phyloP scores from a whole-genome alignment of 1,140 invertebrate genomes.

The Tetramorium parvispinum region DNA sequence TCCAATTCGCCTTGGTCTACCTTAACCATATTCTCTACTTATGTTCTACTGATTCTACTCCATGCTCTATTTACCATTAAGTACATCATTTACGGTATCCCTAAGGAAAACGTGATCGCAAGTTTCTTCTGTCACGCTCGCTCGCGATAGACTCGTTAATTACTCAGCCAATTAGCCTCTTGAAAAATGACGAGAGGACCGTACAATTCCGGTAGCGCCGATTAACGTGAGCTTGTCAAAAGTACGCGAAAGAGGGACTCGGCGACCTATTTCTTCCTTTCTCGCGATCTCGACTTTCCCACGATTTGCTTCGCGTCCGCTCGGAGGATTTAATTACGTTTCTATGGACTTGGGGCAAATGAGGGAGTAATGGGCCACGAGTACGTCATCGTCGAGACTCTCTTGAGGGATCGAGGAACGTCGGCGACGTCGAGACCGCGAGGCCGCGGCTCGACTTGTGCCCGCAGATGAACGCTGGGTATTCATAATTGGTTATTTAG shows the following conservation, averaged over 20 bases:
- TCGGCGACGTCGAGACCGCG: conserved; percentile 44
- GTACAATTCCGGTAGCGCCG: conserved; percentile 58
- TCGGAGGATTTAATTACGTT: conserved; percentile 80
- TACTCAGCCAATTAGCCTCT: conserved; percentile 66
- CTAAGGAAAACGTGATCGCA: conserved; percentile 5
- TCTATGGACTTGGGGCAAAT: conserved; percentile 76
- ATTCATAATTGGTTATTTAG: conserved; percentile 83
- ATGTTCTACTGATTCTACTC: background rate
- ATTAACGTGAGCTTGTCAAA: conserved; percentile 73
- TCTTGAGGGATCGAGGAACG: conserved; percentile 32
- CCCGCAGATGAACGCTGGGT: conserved; percentile 68
- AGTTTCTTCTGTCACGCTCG: background rate
- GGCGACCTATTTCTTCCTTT: conserved; percentile 7
- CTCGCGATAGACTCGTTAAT: conserved; percentile 41
- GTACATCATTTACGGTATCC: background rate
- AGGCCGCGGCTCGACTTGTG: conserved; percentile 34
- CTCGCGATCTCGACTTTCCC: conserved; percentile 63
- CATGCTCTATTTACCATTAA: background rate
- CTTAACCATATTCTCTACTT: background rate
- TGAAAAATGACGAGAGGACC: conserved; percentile 64
- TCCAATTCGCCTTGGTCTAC: too few species aligned
- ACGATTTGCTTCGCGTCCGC: conserved; percentile 73
- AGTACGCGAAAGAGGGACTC: conserved; percentile 30
- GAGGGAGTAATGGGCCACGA: conserved; percentile 72
- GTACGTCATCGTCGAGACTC: conserved; percentile 37